A percentile compares a stretch with the other conserved stretches of the same genome.
Conservation (phyloP, 37 sponge, comb jelly and placozoan species). For the Oopsacas minuta region DNA sequence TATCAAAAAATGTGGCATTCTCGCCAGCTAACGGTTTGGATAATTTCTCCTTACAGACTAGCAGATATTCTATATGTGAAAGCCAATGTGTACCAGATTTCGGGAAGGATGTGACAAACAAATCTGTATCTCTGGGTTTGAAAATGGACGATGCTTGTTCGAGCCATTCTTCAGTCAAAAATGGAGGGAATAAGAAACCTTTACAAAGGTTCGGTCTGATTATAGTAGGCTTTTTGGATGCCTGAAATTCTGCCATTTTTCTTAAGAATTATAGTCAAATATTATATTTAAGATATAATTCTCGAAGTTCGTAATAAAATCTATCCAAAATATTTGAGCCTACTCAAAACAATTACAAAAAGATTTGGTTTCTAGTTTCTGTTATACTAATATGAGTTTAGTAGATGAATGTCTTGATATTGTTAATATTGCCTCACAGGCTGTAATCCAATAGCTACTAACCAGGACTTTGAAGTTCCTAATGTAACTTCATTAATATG, state of each 20-base stretch:
- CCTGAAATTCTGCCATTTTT: not conserved
- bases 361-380: too few species aligned
- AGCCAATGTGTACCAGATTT: conserved; percentile 17
- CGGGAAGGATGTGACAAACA: not conserved
- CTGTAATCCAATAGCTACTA: too few species aligned
- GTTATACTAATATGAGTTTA: too few species aligned
- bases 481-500: too few species aligned
- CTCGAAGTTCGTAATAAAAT: too few species aligned
- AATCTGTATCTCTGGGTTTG: not conserved
- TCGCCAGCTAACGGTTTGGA: not conserved
- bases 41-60: not conserved
- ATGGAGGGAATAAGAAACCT: not conserved
- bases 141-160: not conserved
- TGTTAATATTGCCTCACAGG: too few species aligned
- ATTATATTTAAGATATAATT: too few species aligned
- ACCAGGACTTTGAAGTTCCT: too few species aligned
- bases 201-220: not conserved
- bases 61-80: not conserved
- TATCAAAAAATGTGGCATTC: not conserved
- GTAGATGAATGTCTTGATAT: too few species aligned
- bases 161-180: not conserved
- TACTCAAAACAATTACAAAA: too few species aligned
- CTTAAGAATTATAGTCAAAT: too few species aligned
- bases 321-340: too few species aligned
- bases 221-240: not conserved